Evolutionary conservation across 2,888 invertebrate genomes (phyloP).

Genomic region (Campoplex capitator): DNA sequence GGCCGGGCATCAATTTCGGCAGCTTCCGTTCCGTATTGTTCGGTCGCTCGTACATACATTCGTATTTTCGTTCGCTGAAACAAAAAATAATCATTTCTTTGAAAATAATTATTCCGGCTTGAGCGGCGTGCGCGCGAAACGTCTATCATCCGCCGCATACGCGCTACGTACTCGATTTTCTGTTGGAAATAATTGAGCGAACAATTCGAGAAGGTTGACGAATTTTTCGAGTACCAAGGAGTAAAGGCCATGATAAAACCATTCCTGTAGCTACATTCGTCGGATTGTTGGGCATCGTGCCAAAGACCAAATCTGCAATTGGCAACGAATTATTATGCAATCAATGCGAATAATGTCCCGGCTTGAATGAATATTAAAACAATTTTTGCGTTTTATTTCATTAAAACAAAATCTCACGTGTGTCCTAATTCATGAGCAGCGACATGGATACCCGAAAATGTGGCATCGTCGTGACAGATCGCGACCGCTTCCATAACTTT

Average conservation of each 20-base stretch:
- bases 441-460: slow-evolving; percentile 16
- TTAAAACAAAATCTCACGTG: slow-evolving; percentile 31
- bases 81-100: too few relatives aligned
- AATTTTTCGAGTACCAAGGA: slow-evolving; percentile 23
- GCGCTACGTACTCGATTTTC: slow-evolving; percentile 9
- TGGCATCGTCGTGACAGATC: slow-evolving; percentile 40
- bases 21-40: neutral
- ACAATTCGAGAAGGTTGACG: slow-evolving; percentile 55
- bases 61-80: neutral
- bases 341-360: neutral
- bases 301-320: slow-evolving; percentile 33
- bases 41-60: slow-evolving; percentile 33
- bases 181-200: slow-evolving; percentile 19
- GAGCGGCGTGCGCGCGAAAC: too few relatives aligned
- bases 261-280: neutral
- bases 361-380: neutral
- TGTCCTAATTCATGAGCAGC: slow-evolving; percentile 64
- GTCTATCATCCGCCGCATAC: too few relatives aligned
- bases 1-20: slow-evolving; percentile 53
- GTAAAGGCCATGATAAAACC: slow-evolving; percentile 47
- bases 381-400: neutral
- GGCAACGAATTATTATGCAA: neutral
- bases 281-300: neutral
- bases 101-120: too few relatives aligned
- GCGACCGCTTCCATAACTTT: neutral